Conservation (phyloP, 2,113 vertebrate genomes). For the Scalopus aquaticus region DNA sequence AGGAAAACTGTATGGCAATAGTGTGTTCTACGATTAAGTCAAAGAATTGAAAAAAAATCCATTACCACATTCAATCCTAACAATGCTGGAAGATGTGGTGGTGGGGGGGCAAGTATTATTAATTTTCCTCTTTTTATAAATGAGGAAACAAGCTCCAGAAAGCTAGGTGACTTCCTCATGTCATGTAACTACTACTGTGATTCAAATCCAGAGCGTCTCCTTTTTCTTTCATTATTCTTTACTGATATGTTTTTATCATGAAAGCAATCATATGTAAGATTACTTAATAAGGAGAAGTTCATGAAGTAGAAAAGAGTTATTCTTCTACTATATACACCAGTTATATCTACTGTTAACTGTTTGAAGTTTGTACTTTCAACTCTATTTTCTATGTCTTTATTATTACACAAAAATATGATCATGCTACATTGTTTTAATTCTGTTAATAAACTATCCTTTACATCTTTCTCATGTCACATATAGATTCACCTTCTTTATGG, state of each 20-base stretch:
- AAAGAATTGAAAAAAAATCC: conserved; percentile 23
- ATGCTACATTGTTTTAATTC: background rate
- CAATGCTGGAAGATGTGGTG: background rate
- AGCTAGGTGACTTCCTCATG: background rate
- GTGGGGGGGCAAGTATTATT: background rate
- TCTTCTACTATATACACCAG: background rate
- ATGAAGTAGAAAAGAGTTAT: background rate
- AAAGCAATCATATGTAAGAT: background rate
- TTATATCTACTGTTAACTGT: background rate
- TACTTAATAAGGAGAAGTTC: background rate
- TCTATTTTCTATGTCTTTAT: background rate
- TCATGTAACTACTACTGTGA: background rate
- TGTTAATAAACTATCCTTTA: background rate
- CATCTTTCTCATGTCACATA: background rate
- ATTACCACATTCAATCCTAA: background rate
- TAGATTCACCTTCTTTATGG: background rate
- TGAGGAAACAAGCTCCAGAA: background rate
- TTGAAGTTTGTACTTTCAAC: background rate
- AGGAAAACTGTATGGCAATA: background rate
- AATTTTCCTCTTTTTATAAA: background rate
- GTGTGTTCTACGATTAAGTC: background rate
- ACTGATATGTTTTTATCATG: background rate
- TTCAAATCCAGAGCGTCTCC: background rate
- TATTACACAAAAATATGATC: background rate
- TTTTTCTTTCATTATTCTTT: background rate